phyloP scores from a whole-genome alignment of 2,113 vertebrate species.

The Tricholaema leucomelas region DNA sequence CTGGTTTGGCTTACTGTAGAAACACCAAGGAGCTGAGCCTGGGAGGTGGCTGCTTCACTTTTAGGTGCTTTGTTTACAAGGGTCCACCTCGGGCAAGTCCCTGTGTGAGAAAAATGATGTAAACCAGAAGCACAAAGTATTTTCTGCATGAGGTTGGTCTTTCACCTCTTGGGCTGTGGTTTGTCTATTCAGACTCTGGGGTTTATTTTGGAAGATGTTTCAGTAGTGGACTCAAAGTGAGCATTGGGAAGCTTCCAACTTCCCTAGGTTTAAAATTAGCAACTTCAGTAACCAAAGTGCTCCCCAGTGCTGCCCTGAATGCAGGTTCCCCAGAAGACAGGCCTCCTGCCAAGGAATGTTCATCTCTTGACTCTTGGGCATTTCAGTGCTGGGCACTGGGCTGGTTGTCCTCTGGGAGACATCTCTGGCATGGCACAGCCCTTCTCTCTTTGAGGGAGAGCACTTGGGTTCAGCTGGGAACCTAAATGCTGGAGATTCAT shows the following conservation, averaged over 20 bases:
- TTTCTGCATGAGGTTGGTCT: accelerated
- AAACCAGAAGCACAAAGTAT: accelerated
- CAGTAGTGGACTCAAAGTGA: not conserved
- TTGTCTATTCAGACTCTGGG: accelerated
- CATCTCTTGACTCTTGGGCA: not conserved
- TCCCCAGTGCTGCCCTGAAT: not conserved
- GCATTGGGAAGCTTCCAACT: not conserved
- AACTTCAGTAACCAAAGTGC: not conserved
- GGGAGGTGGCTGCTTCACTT: not conserved
- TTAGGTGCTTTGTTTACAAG: too few relatives aligned
- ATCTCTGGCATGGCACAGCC: accelerated
- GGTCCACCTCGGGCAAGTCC: not conserved
- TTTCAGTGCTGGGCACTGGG: not conserved
- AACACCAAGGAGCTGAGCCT: not conserved
- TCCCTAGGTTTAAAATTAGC: not conserved
- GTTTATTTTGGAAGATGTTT: not conserved
- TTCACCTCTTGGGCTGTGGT: not conserved
- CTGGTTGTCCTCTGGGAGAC: accelerated
- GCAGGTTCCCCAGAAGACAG: not conserved
- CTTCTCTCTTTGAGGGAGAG: not conserved
- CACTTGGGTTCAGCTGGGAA: too few relatives aligned
- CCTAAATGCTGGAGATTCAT: too few relatives aligned
- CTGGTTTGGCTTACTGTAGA: not conserved
- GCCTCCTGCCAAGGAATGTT: not conserved
- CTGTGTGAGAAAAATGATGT: accelerated